Evolutionary conservation across 30 jellyfish, hydroid and myxozoan genomes (phyloP), one percentile per base, ranked within the genome.

Genomic region (Sanderia malayensis): DNA sequence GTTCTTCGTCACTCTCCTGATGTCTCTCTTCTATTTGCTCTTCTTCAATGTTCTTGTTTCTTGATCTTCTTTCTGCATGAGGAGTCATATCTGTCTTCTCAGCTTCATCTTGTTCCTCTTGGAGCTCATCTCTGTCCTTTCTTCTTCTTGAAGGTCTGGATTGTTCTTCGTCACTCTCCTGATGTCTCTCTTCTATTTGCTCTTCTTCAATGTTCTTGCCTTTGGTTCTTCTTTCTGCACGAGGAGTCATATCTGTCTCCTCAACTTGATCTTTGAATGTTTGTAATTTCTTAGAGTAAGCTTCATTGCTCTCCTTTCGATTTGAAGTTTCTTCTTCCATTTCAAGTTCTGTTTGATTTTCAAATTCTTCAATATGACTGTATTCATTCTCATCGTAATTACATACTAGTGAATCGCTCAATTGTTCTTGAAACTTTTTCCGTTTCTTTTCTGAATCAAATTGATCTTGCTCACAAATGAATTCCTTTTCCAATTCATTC

Each of bases 401-500:
- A 7, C 70, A 49, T 18, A 61, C 44, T 45, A 61, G 18, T 1
- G 86, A 75, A 61, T 75, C 78, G n/a, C 86, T 75, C 3, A 46
- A 3, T 58, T 31, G 26, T 57, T 73, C 76, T 58, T 73, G 26
- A 31, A 26, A 73, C 8, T 33, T 62, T 24, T 37, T 34, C 23
- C 76, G 29, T 18, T 60, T 31, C 34, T 58, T 67, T 7, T 58
- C 76, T 49, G 64, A 11, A 9, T n/a, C n/a, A n/a, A n/a, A n/a
- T n/a, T n/a, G n/a, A n/a, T n/a, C n/a, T n/a, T n/a, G n/a, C n/a
- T n/a, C n/a, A n/a, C n/a, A n/a, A n/a, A n/a, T n/a, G n/a, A n/a
- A n/a, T n/a, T n/a, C n/a, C n/a, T n/a, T n/a, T n/a, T n/a, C n/a
- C n/a, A n/a, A n/a, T n/a, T n/a, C n/a, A n/a, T n/a, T n/a, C n/a